Conservation (phyloP, 2,888 invertebrate species). For the Schizotus pectinicornis region DNA sequence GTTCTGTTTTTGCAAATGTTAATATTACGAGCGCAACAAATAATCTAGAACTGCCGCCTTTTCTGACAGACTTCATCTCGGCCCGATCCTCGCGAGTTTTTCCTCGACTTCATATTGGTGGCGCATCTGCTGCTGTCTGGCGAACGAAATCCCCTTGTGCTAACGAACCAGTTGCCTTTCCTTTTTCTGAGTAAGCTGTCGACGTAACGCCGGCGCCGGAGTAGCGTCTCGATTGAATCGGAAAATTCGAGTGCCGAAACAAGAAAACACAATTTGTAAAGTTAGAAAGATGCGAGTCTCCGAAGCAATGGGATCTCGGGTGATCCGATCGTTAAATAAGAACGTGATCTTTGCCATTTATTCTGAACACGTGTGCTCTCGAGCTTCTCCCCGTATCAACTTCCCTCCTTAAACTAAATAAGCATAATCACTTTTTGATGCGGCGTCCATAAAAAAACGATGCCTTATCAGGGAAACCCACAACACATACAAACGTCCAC, state of each 20-base stretch:
- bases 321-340: slow-evolving; percentile 57
- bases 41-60: too few species aligned
- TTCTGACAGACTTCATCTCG: too few species aligned
- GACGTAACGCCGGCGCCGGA: neutral
- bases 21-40: too few species aligned
- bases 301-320: slow-evolving; percentile 47
- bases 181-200: neutral
- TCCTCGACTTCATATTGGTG: too few species aligned
- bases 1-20: too few species aligned
- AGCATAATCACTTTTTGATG: slow-evolving; percentile 53
- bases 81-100: too few species aligned
- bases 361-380: slow-evolving; percentile 50
- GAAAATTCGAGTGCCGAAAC: slow-evolving; percentile 52
- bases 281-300: slow-evolving; percentile 52
- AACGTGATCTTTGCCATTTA: slow-evolving; percentile 54
- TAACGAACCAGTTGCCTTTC: neutral
- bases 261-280: slow-evolving; percentile 59
- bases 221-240: slow-evolving; percentile 50
- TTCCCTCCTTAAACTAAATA: slow-evolving; percentile 46
- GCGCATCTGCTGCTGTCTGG: too few species aligned
- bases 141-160: neutral
- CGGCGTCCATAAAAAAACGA: slow-evolving; percentile 22
- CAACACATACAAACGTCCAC: slow-evolving; percentile 9
- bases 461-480: slow-evolving; percentile 14
- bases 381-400: slow-evolving; percentile 36